Evolutionary conservation across 2,797 vertebrate genomes (phyloP), one percentile per base, ranked within the genome.

Genomic region (Garrulus glandarius): DNA sequence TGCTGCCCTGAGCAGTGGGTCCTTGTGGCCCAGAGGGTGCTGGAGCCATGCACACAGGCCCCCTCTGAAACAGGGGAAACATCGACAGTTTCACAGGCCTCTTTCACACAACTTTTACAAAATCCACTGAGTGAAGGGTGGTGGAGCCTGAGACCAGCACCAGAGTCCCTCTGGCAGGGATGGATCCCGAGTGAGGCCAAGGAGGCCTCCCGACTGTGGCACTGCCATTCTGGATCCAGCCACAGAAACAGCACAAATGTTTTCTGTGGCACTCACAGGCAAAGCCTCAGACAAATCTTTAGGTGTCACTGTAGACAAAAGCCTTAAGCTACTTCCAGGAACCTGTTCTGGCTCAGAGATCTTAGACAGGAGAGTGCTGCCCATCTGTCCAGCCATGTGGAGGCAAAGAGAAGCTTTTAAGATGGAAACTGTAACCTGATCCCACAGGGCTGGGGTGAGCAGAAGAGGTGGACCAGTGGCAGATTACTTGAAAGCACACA

Each of bases 11-110:
- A 32, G 50, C 9, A 27, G 11, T 3, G 1, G 2, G 4, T 27
- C n/a, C 53, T 79, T 0, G 1, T 6, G 7, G 6, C 36, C 13
- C 1, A 4, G 68, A 46, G 13, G 8, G 12, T 37, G 46, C 26
- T 0, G 1, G 15, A 37, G 65, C 30, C 1, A 0, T 6, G 24
- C 36, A 26, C 20, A 7, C 3, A 14, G 36, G 2, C 57, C 12
- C n/a, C 5, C 23, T 85, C n/a, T 0, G 41, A 24, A 55, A 9
- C 0, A 0, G 32, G 29, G 27, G 47, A 50, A 75, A 71, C 0
- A 22, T 2, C 0, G 0, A 11, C 1, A 6, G 29, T 69, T n/a
- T 30, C 55, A 34, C 32, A 67, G 39, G 14, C 26, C 29, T 37
- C 11, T 46, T 85, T 79, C 67, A 69, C 44, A 47, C 27, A 44